Conservation (phyloP, 2,113 vertebrate genomes). For the Puma concolor region DNA sequence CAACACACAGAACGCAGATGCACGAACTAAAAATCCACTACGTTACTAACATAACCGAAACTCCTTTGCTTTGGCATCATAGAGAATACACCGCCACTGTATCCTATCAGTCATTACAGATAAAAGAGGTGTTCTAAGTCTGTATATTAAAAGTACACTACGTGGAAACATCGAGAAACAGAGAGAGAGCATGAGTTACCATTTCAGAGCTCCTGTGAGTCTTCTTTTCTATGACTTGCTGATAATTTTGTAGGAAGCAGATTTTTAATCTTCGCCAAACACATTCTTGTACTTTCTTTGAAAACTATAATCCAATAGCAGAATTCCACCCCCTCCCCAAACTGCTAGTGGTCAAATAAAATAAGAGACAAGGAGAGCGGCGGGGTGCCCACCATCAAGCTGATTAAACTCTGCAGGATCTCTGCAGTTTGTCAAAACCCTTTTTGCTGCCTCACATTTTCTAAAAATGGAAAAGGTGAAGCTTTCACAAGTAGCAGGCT, state of each 20-base stretch:
- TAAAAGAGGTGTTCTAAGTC: neutral
- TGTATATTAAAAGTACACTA: neutral
- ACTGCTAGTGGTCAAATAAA: neutral
- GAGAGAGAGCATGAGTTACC: constrained; percentile 58
- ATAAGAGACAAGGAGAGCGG: neutral
- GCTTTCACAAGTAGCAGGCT: constrained; percentile 61
- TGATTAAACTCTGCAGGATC: constrained; percentile 61
- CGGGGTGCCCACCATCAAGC: neutral
- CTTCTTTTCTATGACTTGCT: constrained; percentile 35
- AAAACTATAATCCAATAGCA: neutral
- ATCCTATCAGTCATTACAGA: neutral
- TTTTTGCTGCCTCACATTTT: constrained; percentile 74
- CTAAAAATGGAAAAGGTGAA: constrained; percentile 80
- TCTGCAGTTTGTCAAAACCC: constrained; percentile 74
- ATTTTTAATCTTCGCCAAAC: constrained; percentile 24
- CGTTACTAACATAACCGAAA: neutral
- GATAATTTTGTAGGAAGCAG: neutral
- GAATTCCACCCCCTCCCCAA: neutral
- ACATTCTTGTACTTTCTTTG: constrained; percentile 20
- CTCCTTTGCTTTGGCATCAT: neutral
- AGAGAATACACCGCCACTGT: neutral
- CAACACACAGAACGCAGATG: neutral
- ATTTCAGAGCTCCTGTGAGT: neutral
- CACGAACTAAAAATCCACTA: neutral
- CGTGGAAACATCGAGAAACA: neutral